phyloP scores from a whole-genome alignment of 2,113 vertebrate species.

The Syrrhaptes paradoxus region DNA sequence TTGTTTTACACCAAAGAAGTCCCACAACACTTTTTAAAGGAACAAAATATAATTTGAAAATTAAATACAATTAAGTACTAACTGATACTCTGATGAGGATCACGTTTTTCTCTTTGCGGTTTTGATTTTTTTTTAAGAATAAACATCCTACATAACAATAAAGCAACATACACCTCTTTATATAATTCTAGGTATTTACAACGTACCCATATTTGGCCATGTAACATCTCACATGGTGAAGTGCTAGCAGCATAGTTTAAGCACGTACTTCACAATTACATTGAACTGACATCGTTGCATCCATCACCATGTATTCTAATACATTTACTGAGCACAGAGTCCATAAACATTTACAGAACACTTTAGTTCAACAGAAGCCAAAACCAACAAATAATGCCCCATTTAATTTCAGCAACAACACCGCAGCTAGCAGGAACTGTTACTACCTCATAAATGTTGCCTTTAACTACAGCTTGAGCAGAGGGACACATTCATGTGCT shows the following conservation, averaged over 20 bases:
- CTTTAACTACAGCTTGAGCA: slow-evolving; percentile 17
- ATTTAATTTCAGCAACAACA: slow-evolving; percentile 42
- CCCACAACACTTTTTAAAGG: neutral
- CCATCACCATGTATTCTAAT: slow-evolving; percentile 25
- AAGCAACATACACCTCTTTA: slow-evolving; percentile 1
- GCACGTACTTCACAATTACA: slow-evolving; percentile 55
- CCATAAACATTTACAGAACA: slow-evolving; percentile 49
- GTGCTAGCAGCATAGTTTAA: slow-evolving; percentile 48
- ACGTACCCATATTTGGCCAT: slow-evolving; percentile 20
- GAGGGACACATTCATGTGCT: neutral
- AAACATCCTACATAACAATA: slow-evolving; percentile 3
- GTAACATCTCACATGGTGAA: neutral
- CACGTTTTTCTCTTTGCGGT: neutral
- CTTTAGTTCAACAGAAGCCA: slow-evolving; percentile 37
- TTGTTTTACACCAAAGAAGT: neutral
- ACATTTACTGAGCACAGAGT: slow-evolving; percentile 41
- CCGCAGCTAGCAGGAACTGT: neutral
- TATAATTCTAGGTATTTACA: slow-evolving; percentile 68
- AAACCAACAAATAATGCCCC: slow-evolving; percentile 13
- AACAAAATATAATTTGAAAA: neutral
- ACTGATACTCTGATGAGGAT: neutral
- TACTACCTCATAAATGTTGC: slow-evolving; percentile 38
- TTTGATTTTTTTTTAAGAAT: slow-evolving; percentile 1
- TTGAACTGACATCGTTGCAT: slow-evolving; percentile 19
- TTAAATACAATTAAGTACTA: neutral